Evolutionary conservation across 2,797 vertebrate species (phyloP), one percentile per base, ranked within the genome.

Genomic region (Lates japonicus): DNA sequence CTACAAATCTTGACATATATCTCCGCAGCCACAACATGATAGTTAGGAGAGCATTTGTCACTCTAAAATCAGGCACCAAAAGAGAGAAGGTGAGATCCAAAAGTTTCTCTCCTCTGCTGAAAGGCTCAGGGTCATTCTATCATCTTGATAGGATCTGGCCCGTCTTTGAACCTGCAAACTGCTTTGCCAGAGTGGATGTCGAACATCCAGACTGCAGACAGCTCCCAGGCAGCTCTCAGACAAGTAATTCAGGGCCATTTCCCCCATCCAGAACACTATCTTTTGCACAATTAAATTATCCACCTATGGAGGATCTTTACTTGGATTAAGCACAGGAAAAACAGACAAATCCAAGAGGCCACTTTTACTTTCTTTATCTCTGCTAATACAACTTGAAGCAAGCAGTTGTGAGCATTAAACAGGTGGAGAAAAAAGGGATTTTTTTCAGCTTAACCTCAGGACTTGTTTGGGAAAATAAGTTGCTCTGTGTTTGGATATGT

Each of bases 401-500:
- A 3, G 10, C 4, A 58, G 39, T 5, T 33, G 46, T n/a, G 51
- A 42, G 41, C 5, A 29, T 9, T 52, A 31, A 31, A 58, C 12
- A 20, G 49, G 49, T 35, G 37, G 61, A 54, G 35, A 39, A 14
- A 62, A 48, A 42, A 9, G 14, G 31, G 66, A 41, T 59, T 74
- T 33, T 20, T 48, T 62, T 61, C 49, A 44, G 52, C 52, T 13
- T 2, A 6, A 54, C 35, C 57, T 68, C 22, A 7, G 19, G 60
- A 75, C 22, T 61, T 63, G 20, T 31, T 35, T 20, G 31, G 3
- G 10, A 59, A 42, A 51, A 51, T 60, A 82, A 19, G 1, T 33
- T 71, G 62, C 68, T 70, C 58, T 25, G 20, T 59, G 42, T 48
- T 25, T 52, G 70, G 62, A 79, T 78, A 66, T 62, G 54, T n/a